phyloP scores from a whole-genome alignment of 2,113 vertebrate genomes.

The Cebus imitator region DNA sequence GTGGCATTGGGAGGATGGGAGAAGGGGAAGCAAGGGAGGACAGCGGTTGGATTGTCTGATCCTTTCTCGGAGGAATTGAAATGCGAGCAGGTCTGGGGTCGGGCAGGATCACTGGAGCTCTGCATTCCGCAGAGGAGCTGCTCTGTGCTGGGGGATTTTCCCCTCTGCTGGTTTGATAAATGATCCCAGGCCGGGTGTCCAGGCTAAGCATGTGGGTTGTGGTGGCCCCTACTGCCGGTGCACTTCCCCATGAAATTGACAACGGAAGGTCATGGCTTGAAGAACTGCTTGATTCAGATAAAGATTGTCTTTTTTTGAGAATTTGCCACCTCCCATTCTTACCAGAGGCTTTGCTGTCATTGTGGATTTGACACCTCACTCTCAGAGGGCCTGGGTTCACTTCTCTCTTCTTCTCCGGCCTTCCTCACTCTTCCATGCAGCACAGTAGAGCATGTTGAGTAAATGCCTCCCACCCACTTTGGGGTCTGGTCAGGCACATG shows the following conservation, averaged over 20 bases:
- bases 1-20: background rate
- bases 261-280: constrained; percentile 17
- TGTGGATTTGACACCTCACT: background rate
- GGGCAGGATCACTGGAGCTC: accelerated
- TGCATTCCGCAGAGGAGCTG: background rate
- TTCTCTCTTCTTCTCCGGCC: background rate
- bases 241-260: constrained; percentile 68
- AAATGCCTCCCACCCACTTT: background rate
- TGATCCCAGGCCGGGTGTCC: constrained; percentile 43
- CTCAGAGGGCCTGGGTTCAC: background rate
- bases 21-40: background rate
- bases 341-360: background rate
- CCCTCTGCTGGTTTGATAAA: constrained; percentile 71
- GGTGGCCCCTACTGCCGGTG: background rate
- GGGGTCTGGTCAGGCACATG: background rate
- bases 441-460: accelerated
- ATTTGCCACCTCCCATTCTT: background rate
- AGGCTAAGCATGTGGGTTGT: background rate
- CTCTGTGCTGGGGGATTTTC: constrained; percentile 51
- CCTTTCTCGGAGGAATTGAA: constrained; percentile 26
- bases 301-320: background rate
- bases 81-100: background rate
- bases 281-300: constrained; percentile 63
- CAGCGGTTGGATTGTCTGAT: accelerated
- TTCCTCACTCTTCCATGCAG: background rate